Evolutionary conservation across 1,140 invertebrate genomes (phyloP).

Genomic region (Macrobrachium nipponense): DNA sequence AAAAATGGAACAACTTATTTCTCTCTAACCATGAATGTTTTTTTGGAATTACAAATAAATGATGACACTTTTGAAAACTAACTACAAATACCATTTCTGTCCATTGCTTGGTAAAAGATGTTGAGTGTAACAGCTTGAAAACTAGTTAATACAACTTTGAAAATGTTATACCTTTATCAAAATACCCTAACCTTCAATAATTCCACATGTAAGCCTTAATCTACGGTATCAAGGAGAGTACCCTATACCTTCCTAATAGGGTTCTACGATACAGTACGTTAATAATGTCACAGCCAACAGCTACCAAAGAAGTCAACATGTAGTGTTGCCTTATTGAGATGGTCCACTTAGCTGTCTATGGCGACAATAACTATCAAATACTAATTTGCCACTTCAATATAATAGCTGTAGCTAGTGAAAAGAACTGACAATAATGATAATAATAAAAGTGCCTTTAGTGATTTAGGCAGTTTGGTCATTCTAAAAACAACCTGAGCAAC

Average conservation of each 20-base stretch:
- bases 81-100: conserved; percentile 36
- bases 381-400: conserved; percentile 27
- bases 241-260: conserved; percentile 42
- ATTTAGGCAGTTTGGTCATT: conserved; percentile 40
- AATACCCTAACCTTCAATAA: conserved; percentile 28
- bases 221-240: conserved; percentile 26
- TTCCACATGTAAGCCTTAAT: conserved; percentile 40
- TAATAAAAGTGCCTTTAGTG: conserved; percentile 34
- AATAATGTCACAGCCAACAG: conserved; percentile 54
- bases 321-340: conserved; percentile 55
- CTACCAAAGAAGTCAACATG: conserved; percentile 43
- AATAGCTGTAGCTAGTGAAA: conserved; percentile 31
- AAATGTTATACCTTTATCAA: conserved; percentile 24
- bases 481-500: conserved; percentile 49
- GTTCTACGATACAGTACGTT: conserved; percentile 42
- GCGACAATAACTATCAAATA: conserved; percentile 42
- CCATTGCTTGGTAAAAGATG: conserved; percentile 37
- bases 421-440: too few species aligned
- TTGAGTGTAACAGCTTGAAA: conserved; percentile 20
- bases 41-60: conserved; percentile 36
- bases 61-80: conserved; percentile 29
- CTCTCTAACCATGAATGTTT: conserved; percentile 29
- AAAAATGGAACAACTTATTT: conserved; percentile 41
- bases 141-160: conserved; percentile 13
- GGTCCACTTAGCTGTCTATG: conserved; percentile 45